A percentile compares a stretch with the other conserved stretches of the same genome.
phyloP scores from a whole-genome alignment of 2,797 vertebrate genomes.

The Pangasius sanitwongsei region DNA sequence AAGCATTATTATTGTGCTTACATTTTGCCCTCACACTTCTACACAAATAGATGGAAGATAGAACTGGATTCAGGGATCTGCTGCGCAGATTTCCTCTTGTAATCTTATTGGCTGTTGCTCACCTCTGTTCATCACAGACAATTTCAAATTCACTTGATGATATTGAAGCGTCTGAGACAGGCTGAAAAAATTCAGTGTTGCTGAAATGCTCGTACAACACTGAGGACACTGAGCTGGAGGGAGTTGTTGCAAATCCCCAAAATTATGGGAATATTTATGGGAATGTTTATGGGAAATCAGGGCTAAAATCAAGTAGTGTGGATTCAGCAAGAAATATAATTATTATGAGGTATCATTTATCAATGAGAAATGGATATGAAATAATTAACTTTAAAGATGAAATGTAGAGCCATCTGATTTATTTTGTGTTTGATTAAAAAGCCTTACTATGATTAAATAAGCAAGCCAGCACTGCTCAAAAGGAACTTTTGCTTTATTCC shows the following conservation, averaged over 20 bases:
- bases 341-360: background rate
- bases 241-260: background rate
- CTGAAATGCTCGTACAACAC: background rate
- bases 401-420: background rate
- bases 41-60: background rate
- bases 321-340: background rate
- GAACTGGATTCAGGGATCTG: background rate
- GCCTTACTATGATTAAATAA: background rate
- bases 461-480: background rate
- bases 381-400: background rate
- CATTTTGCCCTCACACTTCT: background rate
- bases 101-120: background rate
- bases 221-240: background rate
- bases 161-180: background rate
- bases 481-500: background rate
- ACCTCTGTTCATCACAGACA: background rate
- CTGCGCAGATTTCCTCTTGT: background rate
- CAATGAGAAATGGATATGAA: background rate
- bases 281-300: background rate
- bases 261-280: background rate
- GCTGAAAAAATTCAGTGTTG: background rate
- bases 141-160: background rate
- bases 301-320: background rate
- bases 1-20: background rate
- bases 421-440: background rate